phyloP scores from a whole-genome alignment of 2,888 invertebrate genomes.

The Patella pellucida region DNA sequence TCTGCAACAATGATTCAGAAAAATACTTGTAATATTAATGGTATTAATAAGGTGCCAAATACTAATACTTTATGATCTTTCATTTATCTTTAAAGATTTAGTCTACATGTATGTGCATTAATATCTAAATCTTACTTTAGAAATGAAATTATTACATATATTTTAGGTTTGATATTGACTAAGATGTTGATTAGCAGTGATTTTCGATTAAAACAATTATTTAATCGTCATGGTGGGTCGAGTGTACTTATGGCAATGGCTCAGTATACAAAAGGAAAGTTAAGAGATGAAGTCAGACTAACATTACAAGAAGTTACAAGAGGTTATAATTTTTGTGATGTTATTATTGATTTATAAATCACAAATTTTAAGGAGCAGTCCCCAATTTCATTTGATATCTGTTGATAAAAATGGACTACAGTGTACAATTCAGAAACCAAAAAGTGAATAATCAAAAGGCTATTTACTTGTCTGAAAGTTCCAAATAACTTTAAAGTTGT shows the following conservation, averaged over 20 bases:
- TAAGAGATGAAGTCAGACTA: slow-evolving; percentile 46
- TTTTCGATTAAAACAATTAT: slow-evolving; percentile 49
- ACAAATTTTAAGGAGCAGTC: too few species aligned
- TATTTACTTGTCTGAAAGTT: too few species aligned
- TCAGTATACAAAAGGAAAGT: slow-evolving; percentile 40
- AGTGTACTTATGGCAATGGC: slow-evolving; percentile 52
- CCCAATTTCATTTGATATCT: too few species aligned
- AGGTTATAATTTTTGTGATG: slow-evolving; percentile 35
- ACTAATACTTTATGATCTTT: background rate
- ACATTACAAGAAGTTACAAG: slow-evolving; percentile 50
- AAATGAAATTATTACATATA: background rate
- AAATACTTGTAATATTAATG: too few species aligned
- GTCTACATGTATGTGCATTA: background rate
- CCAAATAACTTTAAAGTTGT: too few species aligned
- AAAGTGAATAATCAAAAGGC: too few species aligned
- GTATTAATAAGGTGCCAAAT: too few species aligned
- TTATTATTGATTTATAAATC: too few species aligned
- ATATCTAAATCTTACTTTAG: background rate
- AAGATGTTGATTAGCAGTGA: slow-evolving; percentile 52
- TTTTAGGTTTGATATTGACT: slow-evolving; percentile 50
- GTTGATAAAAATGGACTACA: too few species aligned
- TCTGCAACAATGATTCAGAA: too few species aligned
- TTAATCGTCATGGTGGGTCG: slow-evolving; percentile 55
- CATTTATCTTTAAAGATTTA: background rate
- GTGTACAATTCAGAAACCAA: too few species aligned